Evolutionary conservation across 2,888 invertebrate genomes (phyloP), one percentile per base, ranked within the genome.

Genomic region (Cheilosia pagana): DNA sequence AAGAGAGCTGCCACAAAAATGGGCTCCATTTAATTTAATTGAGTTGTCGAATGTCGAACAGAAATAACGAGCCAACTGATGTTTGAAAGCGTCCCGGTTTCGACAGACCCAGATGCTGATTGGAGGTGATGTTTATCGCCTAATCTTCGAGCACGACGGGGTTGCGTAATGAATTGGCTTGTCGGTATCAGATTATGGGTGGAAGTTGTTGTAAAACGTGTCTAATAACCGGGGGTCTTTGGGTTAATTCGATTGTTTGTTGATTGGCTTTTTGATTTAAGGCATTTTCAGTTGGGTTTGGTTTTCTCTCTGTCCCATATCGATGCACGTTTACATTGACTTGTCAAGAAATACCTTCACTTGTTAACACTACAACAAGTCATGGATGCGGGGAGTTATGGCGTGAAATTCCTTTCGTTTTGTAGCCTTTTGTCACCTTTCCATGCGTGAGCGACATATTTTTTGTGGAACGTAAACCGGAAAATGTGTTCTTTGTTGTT

Each of bases 361-460:
- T 62, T 14, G 68, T 78, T 83, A 70, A 53, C 78, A 83, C 83
- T 70, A 28, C 39, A 45, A 25, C 43, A n/a, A 68, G n/a, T 55
- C 39, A 39, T 68, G 41, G 8, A 21, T 16, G 50, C 55, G 55
- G 31, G 4, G 60, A 63, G 43, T 72, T 59, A 52, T 65, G 45
- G 74, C 74, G 74, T 83, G 78, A 83, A 83, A 78, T 63, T 63
- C 50, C 25, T 52, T 65, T 43, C 57, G 28, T 50, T 28, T 28
- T 67, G 55, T 53, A 77, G 52, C 50, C 78, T 78, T 57, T 79
- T 74, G 78, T 78, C 83, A 83, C 72, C 74, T 78, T 70, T 63
- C 52, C 10, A 31, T 55, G 41, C 63, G 41, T 57, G 63, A 48
- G 16, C n/a, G 55, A 35, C 14, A 35, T 10, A 10, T 28, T 53